Base-by-base conservation (phyloP, 2,888 invertebrate genomes). In the Dicranocentrus wangi region DNA sequence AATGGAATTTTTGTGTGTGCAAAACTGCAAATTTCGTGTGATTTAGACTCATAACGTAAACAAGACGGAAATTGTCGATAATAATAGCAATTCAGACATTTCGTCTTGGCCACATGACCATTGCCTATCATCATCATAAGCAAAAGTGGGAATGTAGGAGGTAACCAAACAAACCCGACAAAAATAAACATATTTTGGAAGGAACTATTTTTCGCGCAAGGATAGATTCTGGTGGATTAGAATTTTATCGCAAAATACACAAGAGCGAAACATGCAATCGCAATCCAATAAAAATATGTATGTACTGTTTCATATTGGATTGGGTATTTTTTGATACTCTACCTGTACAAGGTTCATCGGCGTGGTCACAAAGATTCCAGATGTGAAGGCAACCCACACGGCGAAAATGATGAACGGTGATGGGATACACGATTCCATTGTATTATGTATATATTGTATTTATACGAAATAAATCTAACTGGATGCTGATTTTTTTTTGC, bases 311-410 rank as follows among this genome's bases (percentile, higher is more conserved):
- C 7, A n/a, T 10, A 17, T 51, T 51, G n/a, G n/a, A n/a, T n/a
- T n/a, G n/a, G n/a, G n/a, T n/a, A n/a, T n/a, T 25, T 1, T 43
- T 58, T 25, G 23, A 51, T 23, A 53, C 7, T 28, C 15, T 53
- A 77, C 77, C 77, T 77, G 77, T 63, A 63, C 77, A 39, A 63
- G 23, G 63, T 63, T 61, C 21, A 42, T 47, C 51, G 70, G 63
- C 42, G 53, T 53, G 25, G 17, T 51, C 53, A 63, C 39, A 27
- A 77, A 53, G 63, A 76, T 68, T 25, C 70, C 77, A 63, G 77
- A 70, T 53, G 76, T 32, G 61, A 77, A 70, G 70, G 77, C 77
- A 77, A 70, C 39, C 77, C 77, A 77, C 51, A 77, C 69, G 17
- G 63, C 60, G 63, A 77, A 77, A 60, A 69, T 66, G n/a, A 69